phyloP scores from a whole-genome alignment of 1,140 invertebrate species.

The Macrotrachela quadricornifera region DNA sequence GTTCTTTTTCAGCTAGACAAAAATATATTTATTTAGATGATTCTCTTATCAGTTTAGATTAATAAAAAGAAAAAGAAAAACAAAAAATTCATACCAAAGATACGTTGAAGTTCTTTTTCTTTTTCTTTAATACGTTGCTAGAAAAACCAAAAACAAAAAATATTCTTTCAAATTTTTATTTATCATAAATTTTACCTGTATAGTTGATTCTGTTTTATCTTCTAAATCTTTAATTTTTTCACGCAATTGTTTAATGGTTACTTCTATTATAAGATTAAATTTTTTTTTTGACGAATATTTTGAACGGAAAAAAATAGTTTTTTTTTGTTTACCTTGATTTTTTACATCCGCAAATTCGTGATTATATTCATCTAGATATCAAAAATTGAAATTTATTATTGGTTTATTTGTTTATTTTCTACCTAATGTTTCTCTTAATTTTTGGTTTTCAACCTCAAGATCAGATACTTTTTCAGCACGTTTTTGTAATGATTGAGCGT shows the following conservation, averaged over 20 bases:
- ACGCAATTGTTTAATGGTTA: constrained; percentile 33
- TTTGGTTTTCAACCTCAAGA: constrained; percentile 37
- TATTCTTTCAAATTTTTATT: too few species aligned
- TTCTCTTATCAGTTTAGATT: too few species aligned
- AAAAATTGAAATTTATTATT: too few species aligned
- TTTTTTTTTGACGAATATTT: too few species aligned
- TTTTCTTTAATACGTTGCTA: constrained; percentile 29
- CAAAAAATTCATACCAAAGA: constrained; percentile 11
- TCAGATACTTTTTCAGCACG: constrained; percentile 30
- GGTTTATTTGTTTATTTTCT: too few species aligned
- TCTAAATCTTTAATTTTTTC: constrained; percentile 32
- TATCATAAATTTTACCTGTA: too few species aligned
- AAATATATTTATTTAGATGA: too few species aligned
- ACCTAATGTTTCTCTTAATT: constrained; percentile 30
- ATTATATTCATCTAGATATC: constrained; percentile 32
- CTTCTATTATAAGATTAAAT: constrained; percentile 13
- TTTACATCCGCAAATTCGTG: constrained; percentile 36
- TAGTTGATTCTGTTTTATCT: constrained; percentile 24
- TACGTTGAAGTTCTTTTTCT: constrained; percentile 27
- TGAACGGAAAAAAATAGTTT: too few species aligned
- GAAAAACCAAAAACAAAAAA: too few species aligned
- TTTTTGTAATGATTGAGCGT: constrained; percentile 31
- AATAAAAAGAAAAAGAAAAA: too few species aligned
- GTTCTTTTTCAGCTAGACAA: constrained; percentile 21
- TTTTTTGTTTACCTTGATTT: constrained; percentile 21